Evolutionary conservation across 2,888 invertebrate genomes (phyloP), one percentile per base, ranked within the genome.

Genomic region (Nudaria mundana): DNA sequence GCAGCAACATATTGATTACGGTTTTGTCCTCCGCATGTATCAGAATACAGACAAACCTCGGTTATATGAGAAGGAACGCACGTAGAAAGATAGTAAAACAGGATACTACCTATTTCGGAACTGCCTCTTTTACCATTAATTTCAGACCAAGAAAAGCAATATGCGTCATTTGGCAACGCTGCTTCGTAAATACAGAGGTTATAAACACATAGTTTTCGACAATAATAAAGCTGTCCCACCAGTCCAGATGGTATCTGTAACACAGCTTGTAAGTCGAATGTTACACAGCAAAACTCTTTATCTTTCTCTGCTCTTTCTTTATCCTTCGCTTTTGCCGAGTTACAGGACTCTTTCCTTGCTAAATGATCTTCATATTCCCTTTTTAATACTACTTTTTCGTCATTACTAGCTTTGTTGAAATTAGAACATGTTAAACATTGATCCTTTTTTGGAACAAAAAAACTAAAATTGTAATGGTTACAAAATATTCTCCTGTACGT

Each of bases 1-100:
- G 36, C 36, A 18, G 40, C 31, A 7, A 38, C 36, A 23, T 25
- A 25, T 25, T 44, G 30, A 24, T 44, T 44, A 1, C 33, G 37
- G 16, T 44, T 40, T 40, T 44, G 40, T 2, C 44, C 37, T n/a
- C 40, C 40, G 12, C 42, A 37, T 7, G 44, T 45, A 10, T 45
- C 44, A 10, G 40, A 45, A 33, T 28, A 44, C 12, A 44, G 6
- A 15, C 28, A 18, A 7, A 39, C 28, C 32, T 44, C 39, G 2
- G 35, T 39, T 6, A 32, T 23, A 18, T 31, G 5, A 8, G 10
- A 10, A 3, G 40, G 23, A n/a, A 40, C 8, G 11, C 23, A 30
- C n/a, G 10, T 7, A 6, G 20, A 25, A 8, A 34, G 8, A 25
- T 34, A 34, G 30, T 39, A 4, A n/a, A 3, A 40, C 3, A 40